A percentile compares a stretch with the other conserved stretches of the same genome.
phyloP scores from a whole-genome alignment of 2,888 invertebrate species.

The Zele albiditarsus region DNA sequence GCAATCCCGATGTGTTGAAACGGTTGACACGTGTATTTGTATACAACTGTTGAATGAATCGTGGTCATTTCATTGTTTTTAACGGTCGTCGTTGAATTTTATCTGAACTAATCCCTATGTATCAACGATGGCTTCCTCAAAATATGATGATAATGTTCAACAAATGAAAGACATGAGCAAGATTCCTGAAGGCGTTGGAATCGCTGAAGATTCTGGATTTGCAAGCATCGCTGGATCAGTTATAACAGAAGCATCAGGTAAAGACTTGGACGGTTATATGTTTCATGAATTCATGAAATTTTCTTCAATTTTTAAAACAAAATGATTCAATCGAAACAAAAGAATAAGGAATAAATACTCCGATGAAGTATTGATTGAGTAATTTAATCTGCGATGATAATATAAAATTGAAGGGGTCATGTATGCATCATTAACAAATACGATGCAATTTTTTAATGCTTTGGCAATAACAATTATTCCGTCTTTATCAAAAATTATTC shows the following conservation, averaged over 20 bases:
- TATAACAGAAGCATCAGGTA: constrained; percentile 32
- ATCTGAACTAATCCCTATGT: not conserved
- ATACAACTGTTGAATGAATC: too few relatives aligned
- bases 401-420: constrained; percentile 8
- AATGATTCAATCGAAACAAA: not conserved
- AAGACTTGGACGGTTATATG: not conserved
- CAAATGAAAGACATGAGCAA: not conserved
- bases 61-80: not conserved
- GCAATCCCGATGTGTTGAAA: too few relatives aligned
- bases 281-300: not conserved
- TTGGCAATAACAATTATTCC: not conserved
- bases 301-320: not conserved
- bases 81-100: not conserved
- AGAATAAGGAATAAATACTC: not conserved
- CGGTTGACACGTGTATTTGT: not conserved
- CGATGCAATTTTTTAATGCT: not conserved
- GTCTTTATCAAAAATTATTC: not conserved
- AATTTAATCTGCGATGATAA: not conserved
- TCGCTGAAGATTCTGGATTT: constrained; percentile 53
- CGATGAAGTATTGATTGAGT: not conserved
- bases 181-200: constrained; percentile 44
- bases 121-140: not conserved
- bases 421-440: constrained; percentile 1
- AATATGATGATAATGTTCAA: not conserved
- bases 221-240: constrained; percentile 50